Evolutionary conservation across 2,113 vertebrate genomes (phyloP).

Genomic region (Damaliscus lunatus): DNA sequence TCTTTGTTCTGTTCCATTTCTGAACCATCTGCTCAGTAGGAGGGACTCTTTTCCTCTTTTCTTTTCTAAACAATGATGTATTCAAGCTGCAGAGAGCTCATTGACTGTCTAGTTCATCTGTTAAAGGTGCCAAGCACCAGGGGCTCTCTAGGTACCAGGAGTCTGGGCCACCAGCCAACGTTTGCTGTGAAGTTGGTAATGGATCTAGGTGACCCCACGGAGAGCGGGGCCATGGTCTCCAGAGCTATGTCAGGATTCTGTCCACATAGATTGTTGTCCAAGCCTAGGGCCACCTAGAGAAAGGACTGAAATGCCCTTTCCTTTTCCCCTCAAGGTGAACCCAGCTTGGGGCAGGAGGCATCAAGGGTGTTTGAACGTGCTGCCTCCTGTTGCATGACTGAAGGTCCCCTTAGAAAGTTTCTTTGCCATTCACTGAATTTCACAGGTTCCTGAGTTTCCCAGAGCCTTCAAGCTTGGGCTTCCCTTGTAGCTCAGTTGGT

Average conservation of each 20-base stretch:
- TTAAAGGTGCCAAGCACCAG: neutral
- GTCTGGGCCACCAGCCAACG: neutral
- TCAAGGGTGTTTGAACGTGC: neutral
- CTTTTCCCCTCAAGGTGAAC: neutral
- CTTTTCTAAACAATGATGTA: neutral
- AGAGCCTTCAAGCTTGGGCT: neutral
- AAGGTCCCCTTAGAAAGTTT: neutral
- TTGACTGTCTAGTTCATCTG: neutral
- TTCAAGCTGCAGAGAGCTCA: neutral
- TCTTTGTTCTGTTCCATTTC: neutral
- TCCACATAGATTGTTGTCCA: neutral
- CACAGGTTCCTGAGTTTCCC: neutral
- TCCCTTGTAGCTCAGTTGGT: neutral
- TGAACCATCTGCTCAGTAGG: slow-evolving; percentile 3
- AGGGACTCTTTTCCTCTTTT: neutral
- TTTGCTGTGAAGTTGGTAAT: neutral
- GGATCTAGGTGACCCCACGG: neutral
- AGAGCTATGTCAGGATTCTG: neutral
- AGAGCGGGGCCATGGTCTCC: neutral
- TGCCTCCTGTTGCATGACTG: neutral
- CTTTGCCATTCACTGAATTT: neutral
- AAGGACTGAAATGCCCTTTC: neutral
- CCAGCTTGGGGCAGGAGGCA: neutral
- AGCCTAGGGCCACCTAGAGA: neutral
- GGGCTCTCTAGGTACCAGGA: neutral